Evolutionary conservation across 2,113 vertebrate species (phyloP).

Genomic region (Podarcis raffonei): DNA sequence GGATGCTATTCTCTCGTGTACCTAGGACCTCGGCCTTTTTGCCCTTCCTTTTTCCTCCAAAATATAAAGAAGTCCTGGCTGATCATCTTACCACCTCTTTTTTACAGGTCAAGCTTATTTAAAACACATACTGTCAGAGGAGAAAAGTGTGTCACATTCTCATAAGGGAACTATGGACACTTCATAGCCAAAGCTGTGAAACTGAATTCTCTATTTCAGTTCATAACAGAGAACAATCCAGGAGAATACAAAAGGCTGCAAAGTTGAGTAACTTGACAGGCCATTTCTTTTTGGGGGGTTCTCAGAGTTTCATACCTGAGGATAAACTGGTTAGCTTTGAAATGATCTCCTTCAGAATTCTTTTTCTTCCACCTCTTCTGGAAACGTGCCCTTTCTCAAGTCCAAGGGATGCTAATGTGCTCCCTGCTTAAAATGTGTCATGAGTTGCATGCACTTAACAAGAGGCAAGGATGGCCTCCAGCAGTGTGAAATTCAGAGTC

Average conservation of each 20-base stretch:
- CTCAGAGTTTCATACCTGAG: background rate
- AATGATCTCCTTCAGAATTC: background rate
- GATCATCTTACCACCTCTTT: conserved; percentile 5
- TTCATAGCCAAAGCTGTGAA: conserved; percentile 9
- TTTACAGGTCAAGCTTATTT: conserved; percentile 14
- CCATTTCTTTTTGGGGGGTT: background rate
- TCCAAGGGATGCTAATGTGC: background rate
- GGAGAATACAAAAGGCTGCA: background rate
- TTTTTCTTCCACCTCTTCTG: conserved; percentile 6
- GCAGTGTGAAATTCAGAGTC: background rate
- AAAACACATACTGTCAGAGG: background rate
- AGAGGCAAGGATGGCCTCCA: background rate
- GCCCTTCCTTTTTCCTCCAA: background rate
- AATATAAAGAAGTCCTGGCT: conserved; percentile 4
- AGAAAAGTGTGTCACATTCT: background rate
- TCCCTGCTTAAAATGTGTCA: background rate
- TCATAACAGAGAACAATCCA: background rate
- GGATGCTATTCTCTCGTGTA: background rate
- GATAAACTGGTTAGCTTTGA: background rate
- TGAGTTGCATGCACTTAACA: background rate
- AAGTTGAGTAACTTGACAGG: background rate
- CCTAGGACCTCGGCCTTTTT: background rate
- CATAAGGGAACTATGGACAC: background rate
- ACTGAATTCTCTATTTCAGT: accelerated
- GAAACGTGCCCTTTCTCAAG: background rate